Base-by-base conservation (phyloP, 2,888 invertebrate species). In the Melinaea marsaeus region DNA sequence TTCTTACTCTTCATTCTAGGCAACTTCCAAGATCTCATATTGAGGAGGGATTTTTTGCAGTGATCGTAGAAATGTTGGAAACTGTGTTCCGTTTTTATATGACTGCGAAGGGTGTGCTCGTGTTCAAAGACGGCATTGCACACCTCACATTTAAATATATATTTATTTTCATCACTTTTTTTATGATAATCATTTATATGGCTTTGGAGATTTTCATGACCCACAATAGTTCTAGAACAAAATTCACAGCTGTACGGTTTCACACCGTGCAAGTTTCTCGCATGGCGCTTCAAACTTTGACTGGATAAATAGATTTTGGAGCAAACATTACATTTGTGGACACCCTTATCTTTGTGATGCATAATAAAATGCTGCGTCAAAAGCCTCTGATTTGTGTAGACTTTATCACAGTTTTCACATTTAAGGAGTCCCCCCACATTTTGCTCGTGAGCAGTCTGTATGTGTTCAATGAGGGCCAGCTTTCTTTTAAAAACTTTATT, bases 231-330 rank as follows among this genome's bases (percentile, higher is more conserved):
- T 69, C 75, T 79, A n/a, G 61, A 55, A 45, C 80, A 79, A 46
- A 60, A 71, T 3, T 73, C 71, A 6, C 80, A 81, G 0, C 68
- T 63, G 3, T 64, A 70, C 4, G 42, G 42, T 42, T 74, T 70
- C 0, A 78, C 77, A 1, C 69, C 64, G 34, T 86, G 85, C 0
- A 74, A 68, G 0, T 79, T 79, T 32, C 74, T 71, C 0, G 74
- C 69, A 59, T 88, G 88, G 0, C 86, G 70, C 56, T 77, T 71
- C 2, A 88, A 69, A 62, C 85, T 86, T 35, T 86, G 85, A 62
- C 84, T 85, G 0, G 86, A 84, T 0, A 83, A 81, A 63, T 86
- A 88, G 0, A 81, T 77, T 74, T 87, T 88, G 0, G 86, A 84
- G 47, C 88, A 88, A 0, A 83, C 69, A 9, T 78, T 77, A 45